Conservation (phyloP, 2,113 vertebrate genomes). For the Myotis lucifugus region DNA sequence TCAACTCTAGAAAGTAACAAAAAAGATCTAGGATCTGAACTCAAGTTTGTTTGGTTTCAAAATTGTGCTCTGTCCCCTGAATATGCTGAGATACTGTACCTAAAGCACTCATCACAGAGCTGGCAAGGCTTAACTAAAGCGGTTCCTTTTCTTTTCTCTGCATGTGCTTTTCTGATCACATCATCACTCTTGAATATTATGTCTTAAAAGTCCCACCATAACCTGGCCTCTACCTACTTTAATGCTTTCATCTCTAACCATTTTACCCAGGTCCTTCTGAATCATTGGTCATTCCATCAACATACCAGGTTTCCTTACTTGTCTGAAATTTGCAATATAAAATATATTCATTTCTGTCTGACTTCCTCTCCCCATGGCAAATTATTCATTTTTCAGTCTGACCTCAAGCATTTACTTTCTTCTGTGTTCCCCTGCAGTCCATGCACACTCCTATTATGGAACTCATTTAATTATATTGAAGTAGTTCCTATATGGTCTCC, state of each 20-base stretch:
- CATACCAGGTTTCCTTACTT: background rate
- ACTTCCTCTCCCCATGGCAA: background rate
- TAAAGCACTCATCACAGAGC: background rate
- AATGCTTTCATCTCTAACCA: background rate
- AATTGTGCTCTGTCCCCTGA: background rate
- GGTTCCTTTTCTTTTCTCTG: background rate
- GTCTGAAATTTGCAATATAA: conserved; percentile 11
- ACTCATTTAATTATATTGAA: background rate
- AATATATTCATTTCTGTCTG: background rate
- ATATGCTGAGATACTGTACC: background rate
- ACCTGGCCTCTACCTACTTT: background rate
- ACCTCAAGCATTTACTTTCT: background rate
- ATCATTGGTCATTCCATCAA: background rate
- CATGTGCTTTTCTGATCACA: background rate
- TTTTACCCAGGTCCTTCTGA: background rate
- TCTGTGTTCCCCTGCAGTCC: background rate
- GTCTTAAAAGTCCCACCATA: background rate
- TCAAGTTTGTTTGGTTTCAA: background rate
- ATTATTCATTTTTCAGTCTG: background rate
- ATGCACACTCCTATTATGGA: background rate
- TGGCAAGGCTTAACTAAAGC: background rate
- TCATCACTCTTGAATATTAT: background rate
- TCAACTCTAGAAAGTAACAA: background rate
- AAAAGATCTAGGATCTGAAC: background rate
- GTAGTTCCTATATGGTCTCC: background rate